Base-by-base conservation (phyloP, 2,113 vertebrate genomes). In the Hemicordylus capensis region DNA sequence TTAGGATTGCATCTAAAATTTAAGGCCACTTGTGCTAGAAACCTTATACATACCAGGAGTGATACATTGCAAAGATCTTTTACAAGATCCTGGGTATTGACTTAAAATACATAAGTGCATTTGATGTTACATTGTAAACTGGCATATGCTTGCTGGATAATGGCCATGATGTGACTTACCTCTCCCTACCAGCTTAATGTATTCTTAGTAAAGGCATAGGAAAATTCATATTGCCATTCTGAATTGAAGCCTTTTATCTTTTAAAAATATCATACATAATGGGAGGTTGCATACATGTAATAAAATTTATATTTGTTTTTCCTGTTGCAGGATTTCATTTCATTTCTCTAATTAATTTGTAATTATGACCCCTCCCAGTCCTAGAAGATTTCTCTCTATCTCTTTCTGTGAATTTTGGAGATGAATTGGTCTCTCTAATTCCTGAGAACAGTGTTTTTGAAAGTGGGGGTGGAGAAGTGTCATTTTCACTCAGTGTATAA, bases 401-500 rank as follows among this genome's bases (percentile, higher is more conserved):
- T n/a, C 2, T 48, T 4, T 59, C 5, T 56, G 22, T 89, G 42
- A n/a, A 69, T 10, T n/a, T 8, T 79, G 12, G 73, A 89, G 10
- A 88, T 39, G 4, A 76, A 67, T 85, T 89, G 28, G 64, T 88
- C 24, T 83, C 4, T 86, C 51, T 76, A 34, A 76, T 76, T 87
- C 34, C 48, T 73, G 4, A 12, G 74, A 85, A 81, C 9, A 26
- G 6, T 74, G 31, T 89, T 15, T 89, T 89, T 73, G 44, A 70
- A 81, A 85, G 39, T 44, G 17, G n/a, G 9, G 76, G 66, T 9
- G 59, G 11, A 73, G 58, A 86, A 61, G 56, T 75, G 54, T 84
- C 4, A 66, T 95, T 93, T 94, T 92, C 74, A 61, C 19, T 90
- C 64, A 67, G 42, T 44, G 58, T 79, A 17, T 85, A 92, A 87